A percentile compares a stretch with the other conserved stretches of the same genome.
Conservation (phyloP, 2,113 vertebrate genomes). For the Egretta garzetta region DNA sequence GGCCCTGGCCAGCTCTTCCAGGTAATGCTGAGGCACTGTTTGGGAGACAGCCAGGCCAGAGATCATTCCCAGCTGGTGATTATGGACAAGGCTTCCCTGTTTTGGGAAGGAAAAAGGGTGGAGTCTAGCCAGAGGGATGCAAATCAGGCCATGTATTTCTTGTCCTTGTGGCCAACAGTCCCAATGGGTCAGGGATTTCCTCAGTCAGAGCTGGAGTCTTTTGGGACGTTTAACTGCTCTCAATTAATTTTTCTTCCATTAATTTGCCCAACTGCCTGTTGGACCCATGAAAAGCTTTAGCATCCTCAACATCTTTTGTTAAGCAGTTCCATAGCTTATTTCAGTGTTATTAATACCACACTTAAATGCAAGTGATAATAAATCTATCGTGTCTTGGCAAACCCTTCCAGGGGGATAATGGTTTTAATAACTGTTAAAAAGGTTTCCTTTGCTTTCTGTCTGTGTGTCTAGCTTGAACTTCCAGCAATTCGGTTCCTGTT, state of each 20-base stretch:
- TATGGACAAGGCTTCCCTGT: not conserved
- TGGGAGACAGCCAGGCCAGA: not conserved
- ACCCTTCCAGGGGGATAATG: not conserved
- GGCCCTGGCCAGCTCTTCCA: not conserved
- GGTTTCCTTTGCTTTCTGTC: not conserved
- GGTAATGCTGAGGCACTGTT: not conserved
- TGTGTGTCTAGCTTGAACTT: not conserved
- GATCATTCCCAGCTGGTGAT: not conserved
- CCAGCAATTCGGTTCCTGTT: not conserved
- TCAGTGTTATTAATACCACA: not conserved
- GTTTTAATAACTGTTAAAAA: constrained; percentile 14
- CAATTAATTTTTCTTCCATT: not conserved
- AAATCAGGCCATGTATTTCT: not conserved
- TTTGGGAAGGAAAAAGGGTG: not conserved
- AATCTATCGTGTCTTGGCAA: not conserved
- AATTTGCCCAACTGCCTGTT: not conserved
- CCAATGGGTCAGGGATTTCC: not conserved
- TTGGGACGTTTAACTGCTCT: not conserved
- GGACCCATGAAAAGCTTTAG: not conserved
- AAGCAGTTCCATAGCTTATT: not conserved
- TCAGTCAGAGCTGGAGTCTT: not conserved
- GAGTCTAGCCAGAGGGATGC: not conserved
- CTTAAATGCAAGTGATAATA: not conserved
- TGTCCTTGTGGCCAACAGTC: not conserved
- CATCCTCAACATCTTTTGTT: not conserved